Base-by-base conservation (phyloP, 1,140 invertebrate species). In the Ephestia elutella region DNA sequence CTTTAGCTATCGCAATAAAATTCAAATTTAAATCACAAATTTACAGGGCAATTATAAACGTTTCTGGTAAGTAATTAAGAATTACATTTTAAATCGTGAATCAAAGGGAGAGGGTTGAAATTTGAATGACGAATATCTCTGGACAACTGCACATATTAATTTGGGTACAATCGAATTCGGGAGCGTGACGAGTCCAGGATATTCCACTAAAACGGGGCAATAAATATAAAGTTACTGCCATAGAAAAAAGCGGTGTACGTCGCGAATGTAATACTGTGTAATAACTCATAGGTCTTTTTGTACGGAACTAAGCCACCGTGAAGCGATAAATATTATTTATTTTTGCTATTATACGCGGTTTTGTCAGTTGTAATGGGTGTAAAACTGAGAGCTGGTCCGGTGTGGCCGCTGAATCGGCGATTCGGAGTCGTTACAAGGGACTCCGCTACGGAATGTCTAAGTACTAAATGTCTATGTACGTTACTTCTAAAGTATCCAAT, bases 271-370 rank as follows among this genome's bases (percentile, higher is more conserved):
- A 82, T 81, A 80, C 77, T 54, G 67, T 60, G 77, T 79, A 77
- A 87, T 88, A 88, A 87, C 82, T 88, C 86, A 86, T 82, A 81
- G 81, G 81, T 78, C 77, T 80, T 82, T 85, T 88, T 88, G 82
- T 88, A 83, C 73, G 66, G 64, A 75, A 80, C 82, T 88, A 88
- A 88, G 84, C 78, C 86, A 82, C 74, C 84, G 84, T 88, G 84
- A 88, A 86, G 80, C 82, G 71, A 88, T 88, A 88, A 88, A 88
- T 88, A 86, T 85, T 88, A 83, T 88, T 88, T 88, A 88, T 88
- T 87, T 87, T 86, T 84, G 82, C 86, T 86, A 88, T 88, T 88
- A 88, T 86, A 88, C 83, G 80, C 70, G 75, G 81, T 86, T 86
- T 86, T 88, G 86, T 88, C 80, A 80, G 73, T 78, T 71, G 81